A percentile compares a stretch with the other conserved stretches of the same genome.
These are phyloP conservation scores for Drosophila atroscutellata DNA, from an alignment of 2,888 invertebrate genomes.

Conservation along the genomic window DNA sequence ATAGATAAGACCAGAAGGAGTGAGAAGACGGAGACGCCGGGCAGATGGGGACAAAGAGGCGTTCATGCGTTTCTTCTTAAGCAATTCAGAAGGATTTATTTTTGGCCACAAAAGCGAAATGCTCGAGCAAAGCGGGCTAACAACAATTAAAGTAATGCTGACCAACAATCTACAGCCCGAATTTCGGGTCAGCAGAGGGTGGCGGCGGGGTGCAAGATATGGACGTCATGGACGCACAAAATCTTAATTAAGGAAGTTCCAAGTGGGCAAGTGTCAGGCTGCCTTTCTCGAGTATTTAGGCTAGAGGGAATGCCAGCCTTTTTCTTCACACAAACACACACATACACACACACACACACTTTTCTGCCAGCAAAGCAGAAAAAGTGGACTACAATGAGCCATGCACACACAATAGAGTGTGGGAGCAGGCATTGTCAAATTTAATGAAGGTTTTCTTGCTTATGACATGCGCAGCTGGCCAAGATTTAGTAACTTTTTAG, in stretches of 20 bases:
- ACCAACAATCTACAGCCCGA: constrained; percentile 60
- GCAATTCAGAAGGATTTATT: constrained; percentile 80
- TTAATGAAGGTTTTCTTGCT: constrained; percentile 80
- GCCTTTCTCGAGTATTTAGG: constrained; percentile 10
- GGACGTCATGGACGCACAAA: constrained; percentile 63
- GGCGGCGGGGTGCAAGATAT: background rate
- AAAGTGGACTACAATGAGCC: constrained; percentile 64
- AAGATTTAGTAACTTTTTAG: constrained; percentile 64
- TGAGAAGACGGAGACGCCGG: background rate
- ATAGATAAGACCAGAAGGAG: constrained; percentile 42
- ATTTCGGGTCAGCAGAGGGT: constrained; percentile 52
- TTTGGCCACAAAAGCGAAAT: constrained; percentile 73
- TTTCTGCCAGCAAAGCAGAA: constrained; percentile 62
- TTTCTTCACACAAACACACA: constrained; percentile 36
- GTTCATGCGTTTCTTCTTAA: constrained; percentile 74
- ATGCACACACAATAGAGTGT: constrained; percentile 17
- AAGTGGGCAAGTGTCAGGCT: constrained; percentile 68
- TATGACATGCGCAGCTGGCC: constrained; percentile 69
- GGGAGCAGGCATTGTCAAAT: constrained; percentile 69
- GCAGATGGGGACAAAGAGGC: constrained; percentile 45
- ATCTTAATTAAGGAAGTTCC: constrained; percentile 82
- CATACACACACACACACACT: constrained; percentile 4
- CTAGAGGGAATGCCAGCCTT: constrained; percentile 31
- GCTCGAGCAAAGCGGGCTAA: constrained; percentile 66
- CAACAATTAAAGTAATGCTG: constrained; percentile 81